phyloP scores from a whole-genome alignment of 2,888 invertebrate genomes.

The Cylloceria caligata region DNA sequence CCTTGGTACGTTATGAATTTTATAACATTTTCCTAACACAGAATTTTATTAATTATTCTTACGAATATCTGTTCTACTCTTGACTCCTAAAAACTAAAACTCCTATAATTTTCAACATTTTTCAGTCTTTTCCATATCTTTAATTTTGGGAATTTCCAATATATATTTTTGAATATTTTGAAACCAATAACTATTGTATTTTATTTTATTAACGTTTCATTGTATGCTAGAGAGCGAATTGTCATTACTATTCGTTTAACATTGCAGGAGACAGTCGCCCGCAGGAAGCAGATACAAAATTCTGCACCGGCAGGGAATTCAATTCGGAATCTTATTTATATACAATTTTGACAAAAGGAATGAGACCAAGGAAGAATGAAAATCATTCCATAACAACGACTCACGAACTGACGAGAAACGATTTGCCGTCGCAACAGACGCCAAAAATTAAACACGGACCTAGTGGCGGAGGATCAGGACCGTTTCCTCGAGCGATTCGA shows the following conservation, averaged over 20 bases:
- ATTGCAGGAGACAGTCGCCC: conserved; percentile 35
- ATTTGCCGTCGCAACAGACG: conserved; percentile 43
- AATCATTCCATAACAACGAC: conserved; percentile 5
- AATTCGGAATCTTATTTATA: conserved; percentile 50
- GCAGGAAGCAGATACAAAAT: conserved; percentile 21
- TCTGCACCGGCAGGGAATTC: conserved; percentile 40
- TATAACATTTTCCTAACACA: neutral
- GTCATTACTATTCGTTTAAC: neutral
- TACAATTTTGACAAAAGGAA: conserved; percentile 59
- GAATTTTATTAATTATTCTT: neutral
- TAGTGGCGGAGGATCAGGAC: conserved; percentile 41
- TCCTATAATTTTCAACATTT: no score
- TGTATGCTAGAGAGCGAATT: neutral
- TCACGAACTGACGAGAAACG: conserved; percentile 49
- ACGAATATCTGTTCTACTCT: neutral
- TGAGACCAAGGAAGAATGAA: conserved; percentile 47
- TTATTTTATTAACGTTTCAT: neutral
- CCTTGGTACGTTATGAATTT: conserved; percentile 74
- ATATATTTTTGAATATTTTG: no score
- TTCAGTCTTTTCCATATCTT: no score
- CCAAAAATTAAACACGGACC: conserved; percentile 42
- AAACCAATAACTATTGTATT: neutral
- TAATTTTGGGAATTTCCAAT: no score
- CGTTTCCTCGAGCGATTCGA: conserved; percentile 75
- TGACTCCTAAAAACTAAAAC: no score